Base-by-base conservation (phyloP, 1,140 invertebrate species). In the Oedothorax gibbosus region DNA sequence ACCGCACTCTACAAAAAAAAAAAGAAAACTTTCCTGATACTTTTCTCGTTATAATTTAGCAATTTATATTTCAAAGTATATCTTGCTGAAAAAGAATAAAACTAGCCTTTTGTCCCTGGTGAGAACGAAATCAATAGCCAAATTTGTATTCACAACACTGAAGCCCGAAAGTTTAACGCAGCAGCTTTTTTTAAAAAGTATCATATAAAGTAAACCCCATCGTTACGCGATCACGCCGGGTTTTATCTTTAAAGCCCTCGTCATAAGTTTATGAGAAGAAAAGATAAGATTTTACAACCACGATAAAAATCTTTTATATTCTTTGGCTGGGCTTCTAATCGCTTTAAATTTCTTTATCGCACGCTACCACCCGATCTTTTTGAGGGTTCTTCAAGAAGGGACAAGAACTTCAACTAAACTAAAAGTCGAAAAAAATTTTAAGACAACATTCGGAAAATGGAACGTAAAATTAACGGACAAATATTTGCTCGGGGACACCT, bases 251-350 rank as follows among this genome's bases (percentile, higher is more conserved):
- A 75, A 75, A 75, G 72, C 57, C 49, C 72, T 53, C 72, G 72
- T 57, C 53, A 75, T 75, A 75, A 75, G 72, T 75, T 75, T 75
- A 75, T 75, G 72, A 57, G 72, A 75, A 75, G 72, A 75, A 75
- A 60, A 75, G 72, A 75, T 75, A 75, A 75, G 72, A 75, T 75
- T 75, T 75, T 75, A 75, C 53, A 57, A 56, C 72, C 35, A 56
- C 54, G 72, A 75, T 75, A 75, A 75, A 71, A 75, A 75, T 75
- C 72, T 75, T 75, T 75, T 75, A 75, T 75, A 18, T 21, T 60
- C 72, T 21, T 56, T 71, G 21, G 56, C 51, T 57, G 49, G 53
- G 35, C 54, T 75, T 35, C 72, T 35, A 56, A 18, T 57, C 72
- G 72, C 54, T 57, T 75, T 57, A 57, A 56, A 57, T 75, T 75